Evolutionary conservation across 2,797 vertebrate genomes (phyloP).

Genomic region (Heterohyrax brucei): DNA sequence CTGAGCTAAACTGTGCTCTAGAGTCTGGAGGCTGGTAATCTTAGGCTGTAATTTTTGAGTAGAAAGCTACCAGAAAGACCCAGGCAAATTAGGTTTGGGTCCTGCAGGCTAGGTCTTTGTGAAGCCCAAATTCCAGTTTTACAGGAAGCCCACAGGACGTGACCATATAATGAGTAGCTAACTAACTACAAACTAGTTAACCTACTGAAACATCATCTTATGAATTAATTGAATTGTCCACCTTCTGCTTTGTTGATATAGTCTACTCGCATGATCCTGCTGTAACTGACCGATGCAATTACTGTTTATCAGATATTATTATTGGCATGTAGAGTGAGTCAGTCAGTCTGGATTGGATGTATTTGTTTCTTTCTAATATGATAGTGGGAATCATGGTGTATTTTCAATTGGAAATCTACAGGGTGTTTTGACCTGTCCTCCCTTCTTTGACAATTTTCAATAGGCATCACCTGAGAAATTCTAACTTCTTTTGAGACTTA

Average conservation of each 20-base stretch:
- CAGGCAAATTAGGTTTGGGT: background rate
- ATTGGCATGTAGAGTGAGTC: background rate
- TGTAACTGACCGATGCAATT: background rate
- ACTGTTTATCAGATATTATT: background rate
- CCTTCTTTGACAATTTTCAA: background rate
- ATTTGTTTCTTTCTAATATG: background rate
- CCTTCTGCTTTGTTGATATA: conserved; percentile 22
- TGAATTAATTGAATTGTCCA: background rate
- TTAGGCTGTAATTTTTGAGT: conserved; percentile 44
- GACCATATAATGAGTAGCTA: background rate
- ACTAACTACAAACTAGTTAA: background rate
- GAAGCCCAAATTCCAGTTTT: background rate
- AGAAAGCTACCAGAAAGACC: conserved; percentile 4
- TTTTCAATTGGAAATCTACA: conserved; percentile 46
- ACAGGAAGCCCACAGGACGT: background rate
- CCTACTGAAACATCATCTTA: background rate
- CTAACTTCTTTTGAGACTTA: conserved; percentile 28
- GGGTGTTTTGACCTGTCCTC: background rate
- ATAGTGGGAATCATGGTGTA: background rate
- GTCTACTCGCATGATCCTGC: background rate
- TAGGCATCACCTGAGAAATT: conserved; percentile 57
- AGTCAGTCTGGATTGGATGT: background rate
- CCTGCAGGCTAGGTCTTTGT: background rate
- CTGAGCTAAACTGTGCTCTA: conserved; percentile 56
- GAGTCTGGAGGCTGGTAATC: background rate